Evolutionary conservation across 92 coral and sea anemone genomes (phyloP).

Genomic region (Siderastrea siderea): DNA sequence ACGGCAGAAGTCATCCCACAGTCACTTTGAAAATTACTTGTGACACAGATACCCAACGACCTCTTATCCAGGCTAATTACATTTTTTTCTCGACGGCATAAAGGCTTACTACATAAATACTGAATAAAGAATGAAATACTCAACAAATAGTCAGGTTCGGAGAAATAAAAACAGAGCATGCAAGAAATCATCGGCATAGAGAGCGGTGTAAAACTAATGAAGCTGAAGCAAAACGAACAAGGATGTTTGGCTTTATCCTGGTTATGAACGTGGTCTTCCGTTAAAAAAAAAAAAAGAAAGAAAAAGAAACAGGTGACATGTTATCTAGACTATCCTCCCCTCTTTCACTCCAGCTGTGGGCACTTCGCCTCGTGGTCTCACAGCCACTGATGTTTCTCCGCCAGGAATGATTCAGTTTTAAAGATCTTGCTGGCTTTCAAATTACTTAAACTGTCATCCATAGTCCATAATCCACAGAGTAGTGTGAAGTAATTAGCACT

Average conservation of each 20-base stretch:
- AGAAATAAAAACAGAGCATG: constrained; percentile 26
- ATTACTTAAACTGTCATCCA: not conserved
- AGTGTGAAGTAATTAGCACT: constrained; percentile 42
- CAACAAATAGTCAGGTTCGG: constrained; percentile 4
- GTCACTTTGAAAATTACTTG: not conserved
- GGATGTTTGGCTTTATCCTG: not conserved
- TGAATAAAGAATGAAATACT: constrained; percentile 10
- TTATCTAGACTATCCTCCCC: not conserved
- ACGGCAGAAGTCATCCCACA: not conserved
- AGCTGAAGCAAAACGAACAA: not conserved
- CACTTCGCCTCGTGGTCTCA: constrained; percentile 24
- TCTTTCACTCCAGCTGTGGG: not conserved
- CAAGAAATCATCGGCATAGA: not conserved
- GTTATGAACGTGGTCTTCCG: not conserved
- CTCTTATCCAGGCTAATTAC: constrained; percentile 13
- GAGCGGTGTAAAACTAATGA: not conserved
- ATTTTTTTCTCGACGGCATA: constrained; percentile 33
- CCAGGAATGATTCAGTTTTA: not conserved
- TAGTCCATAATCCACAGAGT: constrained; percentile 4
- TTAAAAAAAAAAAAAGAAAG: not conserved
- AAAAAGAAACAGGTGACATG: not conserved
- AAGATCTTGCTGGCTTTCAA: constrained; percentile 11
- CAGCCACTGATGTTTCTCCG: not conserved
- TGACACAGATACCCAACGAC: not conserved
- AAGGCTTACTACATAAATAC: constrained; percentile 21